Evolutionary conservation across 2,797 vertebrate species (phyloP), one percentile per base, ranked within the genome.

Genomic region (Lepilemur septentrionalis): DNA sequence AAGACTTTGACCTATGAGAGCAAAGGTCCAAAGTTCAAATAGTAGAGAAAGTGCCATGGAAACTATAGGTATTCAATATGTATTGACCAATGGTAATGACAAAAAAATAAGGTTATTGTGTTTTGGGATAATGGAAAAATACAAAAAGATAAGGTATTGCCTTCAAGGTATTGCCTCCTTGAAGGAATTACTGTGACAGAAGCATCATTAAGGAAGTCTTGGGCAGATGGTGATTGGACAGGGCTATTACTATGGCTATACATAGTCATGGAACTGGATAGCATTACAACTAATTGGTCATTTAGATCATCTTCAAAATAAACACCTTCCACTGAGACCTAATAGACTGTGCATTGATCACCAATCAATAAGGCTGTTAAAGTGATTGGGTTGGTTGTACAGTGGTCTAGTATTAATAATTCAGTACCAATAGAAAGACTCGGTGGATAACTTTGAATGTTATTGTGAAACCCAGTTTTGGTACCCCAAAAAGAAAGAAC

Each of bases 1-100:
- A 96, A 89, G 96, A 98, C 82, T 98, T 61, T 97, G 94, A 98
- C 96, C 96, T 94, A 98, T 92, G 92, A 95, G 41, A 94, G 78
- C 81, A 96, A 81, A 50, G 97, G 83, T 93, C 94, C 93, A 96
- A 97, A 98, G 97, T 98, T 97, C 96, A 97, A 94, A 96, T 48
- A 93, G 91, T 85, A 89, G 69, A 93, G 75, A 95, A 95, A 98
- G 65, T 95, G 70, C 69, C 93, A 76, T 52, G 38, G 79, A 92
- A 97, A 97, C 59, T 96, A 95, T 81, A 41, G 96, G 63, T 93
- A 97, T 94, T 98, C 97, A 97, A 97, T 98, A 97, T 93, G 30
- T 97, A 97, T 88, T 93, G 97, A 97, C 70, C 75, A 87, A 69
- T 87, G 72, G 82, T 90, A 97, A 93, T 96, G 96, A 98, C 89